These are phyloP conservation scores for Chrysogorgia sp. DNA, from an alignment of 92 coral and sea anemone genomes.

Conservation along the genomic window DNA sequence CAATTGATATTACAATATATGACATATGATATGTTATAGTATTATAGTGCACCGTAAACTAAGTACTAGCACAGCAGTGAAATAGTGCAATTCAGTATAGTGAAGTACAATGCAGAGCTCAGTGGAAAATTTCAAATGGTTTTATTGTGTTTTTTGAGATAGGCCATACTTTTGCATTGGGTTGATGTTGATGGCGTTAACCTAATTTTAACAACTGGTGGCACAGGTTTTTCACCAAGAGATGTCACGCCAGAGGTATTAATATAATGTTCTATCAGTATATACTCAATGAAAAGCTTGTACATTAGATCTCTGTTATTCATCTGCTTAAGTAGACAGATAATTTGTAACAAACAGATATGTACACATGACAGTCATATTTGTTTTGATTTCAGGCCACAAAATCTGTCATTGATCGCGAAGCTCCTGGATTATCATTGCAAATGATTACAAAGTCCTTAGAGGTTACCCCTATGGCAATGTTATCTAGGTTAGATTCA, in stretches of 20 bases:
- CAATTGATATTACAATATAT: too few relatives aligned
- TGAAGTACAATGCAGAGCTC: too few relatives aligned
- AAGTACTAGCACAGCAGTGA: too few relatives aligned
- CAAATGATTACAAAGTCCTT: conserved; percentile 80
- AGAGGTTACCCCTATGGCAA: conserved; percentile 90
- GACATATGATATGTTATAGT: too few relatives aligned
- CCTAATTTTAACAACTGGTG: conserved; percentile 88
- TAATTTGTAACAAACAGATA: too few relatives aligned
- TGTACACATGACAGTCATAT: too few relatives aligned
- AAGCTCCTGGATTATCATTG: conserved; percentile 83
- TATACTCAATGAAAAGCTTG: too few relatives aligned
- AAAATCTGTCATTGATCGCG: conserved; percentile 68
- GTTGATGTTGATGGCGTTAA: conserved; percentile 69
- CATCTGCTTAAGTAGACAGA: too few relatives aligned
- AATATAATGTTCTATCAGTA: neutral
- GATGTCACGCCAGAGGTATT: conserved; percentile 93
- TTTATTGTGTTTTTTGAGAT: neutral
- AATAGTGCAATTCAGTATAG: too few relatives aligned
- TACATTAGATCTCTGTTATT: neutral
- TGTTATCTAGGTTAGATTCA: conserved; percentile 74
- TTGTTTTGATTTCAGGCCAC: conserved; percentile 63
- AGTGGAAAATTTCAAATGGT: neutral
- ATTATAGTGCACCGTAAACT: too few relatives aligned
- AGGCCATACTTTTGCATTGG: conserved; percentile 78
- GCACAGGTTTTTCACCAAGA: conserved; percentile 97